These are phyloP conservation scores for Drosophila subquinaria DNA, from an alignment of 2,888 invertebrate genomes.

Conservation along the genomic window DNA sequence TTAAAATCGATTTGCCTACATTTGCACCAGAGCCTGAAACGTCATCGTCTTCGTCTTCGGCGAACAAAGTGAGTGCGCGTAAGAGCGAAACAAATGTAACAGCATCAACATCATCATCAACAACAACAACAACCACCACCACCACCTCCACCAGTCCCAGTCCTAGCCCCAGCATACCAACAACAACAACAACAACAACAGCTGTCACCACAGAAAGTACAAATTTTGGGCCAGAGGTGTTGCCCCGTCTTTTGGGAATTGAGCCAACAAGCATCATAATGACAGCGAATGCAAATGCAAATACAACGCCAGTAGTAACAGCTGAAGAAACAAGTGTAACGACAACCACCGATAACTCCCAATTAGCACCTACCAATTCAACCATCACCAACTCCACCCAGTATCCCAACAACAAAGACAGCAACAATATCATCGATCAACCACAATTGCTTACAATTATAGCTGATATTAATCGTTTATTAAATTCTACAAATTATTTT, in stretches of 20 bases:
- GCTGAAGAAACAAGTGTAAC: conserved; percentile 26
- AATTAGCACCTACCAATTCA: conserved; percentile 44
- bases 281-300: conserved; percentile 36
- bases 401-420: conserved; percentile 39
- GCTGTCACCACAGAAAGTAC: conserved; percentile 22
- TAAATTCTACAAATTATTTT: conserved; percentile 85
- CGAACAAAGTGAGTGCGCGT: conserved; percentile 77
- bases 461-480: conserved; percentile 84
- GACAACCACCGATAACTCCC: conserved; percentile 40
- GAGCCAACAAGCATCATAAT: conserved; percentile 44
- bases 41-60: conserved; percentile 24
- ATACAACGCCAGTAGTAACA: conserved; percentile 36
- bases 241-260: conserved; percentile 49
- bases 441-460: conserved; percentile 83
- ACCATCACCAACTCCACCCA: conserved; percentile 44
- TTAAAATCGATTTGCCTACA: conserved; percentile 89
- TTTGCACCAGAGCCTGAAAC: conserved; percentile 87
- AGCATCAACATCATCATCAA: conserved; percentile 51
- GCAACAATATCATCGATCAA: conserved; percentile 78
- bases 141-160: conserved; percentile 43
- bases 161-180: conserved; percentile 26
- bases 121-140: conserved; percentile 41
- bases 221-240: conserved; percentile 15
- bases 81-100: conserved; percentile 50
- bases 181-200: conserved; percentile 21